Base-by-base conservation (phyloP, 2,888 invertebrate genomes). In the Drosophila greeni region DNA sequence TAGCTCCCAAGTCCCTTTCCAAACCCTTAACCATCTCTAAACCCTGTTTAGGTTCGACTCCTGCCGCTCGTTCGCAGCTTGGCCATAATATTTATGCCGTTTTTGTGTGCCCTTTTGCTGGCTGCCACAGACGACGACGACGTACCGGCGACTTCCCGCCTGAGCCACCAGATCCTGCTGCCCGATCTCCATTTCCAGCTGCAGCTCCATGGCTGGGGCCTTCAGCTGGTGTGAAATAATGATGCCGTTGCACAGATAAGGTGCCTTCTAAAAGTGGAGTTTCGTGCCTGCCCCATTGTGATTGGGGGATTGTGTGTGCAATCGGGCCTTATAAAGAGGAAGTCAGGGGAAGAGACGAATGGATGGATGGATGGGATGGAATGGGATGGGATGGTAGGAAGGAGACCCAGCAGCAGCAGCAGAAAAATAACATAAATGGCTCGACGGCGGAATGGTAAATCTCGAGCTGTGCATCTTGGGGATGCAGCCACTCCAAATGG, bases 201-300 rank as follows among this genome's bases (percentile, higher is more conserved):
- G 58, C 57, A 18, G 58, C 42, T 36, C 57, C 34, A 39, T 42
- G 48, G 67, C 59, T 33, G 37, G 26, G 54, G 57, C 55, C 59
- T 71, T 58, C 67, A 60, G 67, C 67, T 77, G 77, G 87, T 87
- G 87, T 87, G 87, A 87, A 87, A 80, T 86, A 86, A 84, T 87
- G 87, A 87, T 87, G 86, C 86, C 86, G 85, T 84, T 76, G 80
- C 79, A 79, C 80, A 85, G 87, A 87, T 87, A 87, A 87, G 85
- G 76, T 78, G 76, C 66, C 67, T 72, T 74, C 72, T 68, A 62
- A 75, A 79, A 73, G 74, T 75, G 74, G 71, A 72, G 70, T 70
- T 76, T 78, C 76, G 70, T 75, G 76, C 76, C 72, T 68, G 74
- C 79, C 74, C 74, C 76, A 79, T 76, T 74, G 79, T 78, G 66